Evolutionary conservation across 2,797 vertebrate genomes (phyloP).

Genomic region (Sciurus carolinensis): DNA sequence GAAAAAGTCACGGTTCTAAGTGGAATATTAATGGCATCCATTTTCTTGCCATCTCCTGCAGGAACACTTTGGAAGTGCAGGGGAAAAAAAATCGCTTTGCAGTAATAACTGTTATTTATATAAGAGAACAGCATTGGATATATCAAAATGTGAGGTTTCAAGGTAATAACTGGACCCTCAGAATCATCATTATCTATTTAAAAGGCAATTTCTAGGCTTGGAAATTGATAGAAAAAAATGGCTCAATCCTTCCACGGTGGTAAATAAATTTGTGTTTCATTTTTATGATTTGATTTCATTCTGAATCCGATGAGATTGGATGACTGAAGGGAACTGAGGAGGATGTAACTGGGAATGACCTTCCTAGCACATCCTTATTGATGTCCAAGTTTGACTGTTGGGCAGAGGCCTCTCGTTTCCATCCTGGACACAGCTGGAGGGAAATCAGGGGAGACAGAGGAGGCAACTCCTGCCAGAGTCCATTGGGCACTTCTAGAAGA

Average conservation of each 20-base stretch:
- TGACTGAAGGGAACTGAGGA: neutral
- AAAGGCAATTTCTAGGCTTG: constrained; percentile 87
- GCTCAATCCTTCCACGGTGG: constrained; percentile 39
- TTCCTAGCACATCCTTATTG: constrained; percentile 14
- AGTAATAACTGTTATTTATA: constrained; percentile 91
- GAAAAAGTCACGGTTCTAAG: constrained; percentile 84
- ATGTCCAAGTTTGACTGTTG: neutral
- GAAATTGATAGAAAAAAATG: constrained; percentile 83
- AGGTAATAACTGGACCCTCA: constrained; percentile 86
- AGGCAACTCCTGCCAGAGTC: neutral
- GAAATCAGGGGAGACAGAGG: neutral
- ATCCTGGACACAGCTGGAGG: constrained; percentile 15
- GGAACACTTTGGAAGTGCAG: constrained; percentile 86
- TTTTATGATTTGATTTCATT: constrained; percentile 84
- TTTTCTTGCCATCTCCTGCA: constrained; percentile 89
- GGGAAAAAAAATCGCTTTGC: constrained; percentile 85
- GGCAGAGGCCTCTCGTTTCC: neutral
- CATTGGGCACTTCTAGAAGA: neutral
- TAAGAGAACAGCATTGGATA: constrained; percentile 85
- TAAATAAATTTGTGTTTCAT: constrained; percentile 86
- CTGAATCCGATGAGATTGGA: constrained; percentile 63
- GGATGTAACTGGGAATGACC: constrained; percentile 47
- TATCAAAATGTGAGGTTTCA: constrained; percentile 88
- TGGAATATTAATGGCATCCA: constrained; percentile 87
- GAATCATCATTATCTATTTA: constrained; percentile 88